Percentiles rank a stretch among this genome's conserved stretches.
Conservation (phyloP, 1,140 invertebrate genomes). For the Drosophila pseudoobscura region DNA sequence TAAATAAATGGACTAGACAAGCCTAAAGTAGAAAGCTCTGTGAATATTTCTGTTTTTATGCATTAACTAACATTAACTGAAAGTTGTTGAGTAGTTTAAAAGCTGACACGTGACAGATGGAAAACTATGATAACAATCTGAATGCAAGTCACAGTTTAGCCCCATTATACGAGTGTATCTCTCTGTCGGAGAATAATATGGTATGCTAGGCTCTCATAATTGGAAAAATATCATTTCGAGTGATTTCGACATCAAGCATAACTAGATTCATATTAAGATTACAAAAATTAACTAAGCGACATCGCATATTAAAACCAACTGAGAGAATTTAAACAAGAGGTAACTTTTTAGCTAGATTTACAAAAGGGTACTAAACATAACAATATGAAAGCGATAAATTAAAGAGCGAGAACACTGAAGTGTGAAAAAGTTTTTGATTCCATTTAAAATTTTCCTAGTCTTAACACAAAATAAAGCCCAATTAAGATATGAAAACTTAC, state of each 20-base stretch:
- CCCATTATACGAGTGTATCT: no score
- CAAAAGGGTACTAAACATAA: constrained; percentile 40
- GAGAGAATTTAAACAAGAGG: constrained; percentile 71
- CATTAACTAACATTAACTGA: constrained; percentile 1
- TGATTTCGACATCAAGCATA: constrained; percentile 41
- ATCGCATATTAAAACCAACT: constrained; percentile 51
- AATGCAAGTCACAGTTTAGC: constrained; percentile 9
- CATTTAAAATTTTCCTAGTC: constrained; percentile 75
- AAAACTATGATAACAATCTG: constrained; percentile 5
- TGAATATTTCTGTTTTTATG: constrained; percentile 36
- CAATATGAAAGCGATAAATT: constrained; percentile 27
- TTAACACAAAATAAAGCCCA: constrained; percentile 41
- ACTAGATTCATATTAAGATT: constrained; percentile 23
- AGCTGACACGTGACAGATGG: no score
- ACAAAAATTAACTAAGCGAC: constrained; percentile 38
- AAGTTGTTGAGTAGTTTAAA: no score
- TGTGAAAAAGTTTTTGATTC: constrained; percentile 72
- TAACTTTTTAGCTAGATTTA: constrained; percentile 78
- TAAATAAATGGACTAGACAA: constrained; percentile 23
- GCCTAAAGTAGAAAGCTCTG: constrained; percentile 33
- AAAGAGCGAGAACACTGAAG: constrained; percentile 36
- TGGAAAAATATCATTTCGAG: constrained; percentile 14
- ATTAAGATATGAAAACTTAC: constrained; percentile 43
- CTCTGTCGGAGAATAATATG: background rate
- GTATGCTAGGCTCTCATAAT: background rate